Evolutionary conservation across 2,888 invertebrate genomes (phyloP).

Genomic region (Pseudolycoriella hygida): DNA sequence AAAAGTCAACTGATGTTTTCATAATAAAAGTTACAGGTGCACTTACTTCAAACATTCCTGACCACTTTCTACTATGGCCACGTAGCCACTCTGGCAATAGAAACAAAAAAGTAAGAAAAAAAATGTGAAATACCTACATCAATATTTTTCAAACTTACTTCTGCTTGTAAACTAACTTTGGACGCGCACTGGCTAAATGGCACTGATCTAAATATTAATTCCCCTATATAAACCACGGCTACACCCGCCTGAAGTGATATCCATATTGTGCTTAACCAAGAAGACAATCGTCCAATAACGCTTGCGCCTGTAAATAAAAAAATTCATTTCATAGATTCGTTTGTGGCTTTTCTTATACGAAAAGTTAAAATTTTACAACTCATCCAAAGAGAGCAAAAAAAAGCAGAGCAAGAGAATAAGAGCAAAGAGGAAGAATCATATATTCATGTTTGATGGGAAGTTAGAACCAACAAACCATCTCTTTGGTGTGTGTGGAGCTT

Average conservation of each 20-base stretch:
- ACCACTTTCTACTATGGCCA: conserved; percentile 20
- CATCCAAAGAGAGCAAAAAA: too few relatives aligned
- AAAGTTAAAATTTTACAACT: too few relatives aligned
- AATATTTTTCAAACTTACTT: too few relatives aligned
- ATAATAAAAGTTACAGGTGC: neutral
- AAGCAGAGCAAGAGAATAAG: too few relatives aligned
- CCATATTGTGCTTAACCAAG: conserved; percentile 28
- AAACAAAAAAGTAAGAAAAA: too few relatives aligned
- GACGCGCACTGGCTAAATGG: conserved; percentile 25
- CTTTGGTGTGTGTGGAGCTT: too few relatives aligned
- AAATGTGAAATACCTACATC: too few relatives aligned
- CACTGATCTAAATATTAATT: conserved; percentile 23
- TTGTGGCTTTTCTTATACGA: neutral
- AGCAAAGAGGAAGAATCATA: too few relatives aligned
- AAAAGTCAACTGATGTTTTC: neutral
- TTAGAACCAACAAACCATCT: too few relatives aligned
- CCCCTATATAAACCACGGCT: conserved; percentile 25
- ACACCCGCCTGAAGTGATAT: conserved; percentile 26
- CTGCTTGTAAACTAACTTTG: neutral
- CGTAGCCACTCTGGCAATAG: conserved; percentile 23
- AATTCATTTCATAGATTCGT: neutral
- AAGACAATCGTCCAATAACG: conserved; percentile 26
- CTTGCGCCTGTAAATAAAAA: conserved; percentile 20
- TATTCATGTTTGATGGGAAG: too few relatives aligned
- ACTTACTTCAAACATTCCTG: conserved; percentile 22